These are phyloP conservation scores for Hemitrygon akajei DNA, from an alignment of 2,797 vertebrate genomes.

Conservation along the genomic window DNA sequence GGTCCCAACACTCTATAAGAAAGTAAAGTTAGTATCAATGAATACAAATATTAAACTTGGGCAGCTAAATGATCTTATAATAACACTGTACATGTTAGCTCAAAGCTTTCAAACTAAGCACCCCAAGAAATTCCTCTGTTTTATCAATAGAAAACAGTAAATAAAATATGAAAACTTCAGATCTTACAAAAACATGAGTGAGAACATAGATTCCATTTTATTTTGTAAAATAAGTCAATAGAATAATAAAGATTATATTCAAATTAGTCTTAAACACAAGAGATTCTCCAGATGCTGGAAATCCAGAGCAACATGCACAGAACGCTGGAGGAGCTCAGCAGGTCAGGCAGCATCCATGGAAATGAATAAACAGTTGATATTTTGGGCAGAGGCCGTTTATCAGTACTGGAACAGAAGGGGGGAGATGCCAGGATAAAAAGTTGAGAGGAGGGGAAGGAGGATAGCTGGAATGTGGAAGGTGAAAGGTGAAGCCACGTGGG, in stretches of 20 bases:
- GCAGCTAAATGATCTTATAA: background rate
- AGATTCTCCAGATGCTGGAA: too few relatives aligned
- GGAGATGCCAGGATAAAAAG: too few relatives aligned
- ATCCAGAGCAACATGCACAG: too few relatives aligned
- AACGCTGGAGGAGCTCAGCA: too few relatives aligned
- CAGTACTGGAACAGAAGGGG: too few relatives aligned
- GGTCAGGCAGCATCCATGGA: too few relatives aligned
- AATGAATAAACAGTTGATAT: too few relatives aligned
- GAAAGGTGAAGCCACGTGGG: too few relatives aligned
- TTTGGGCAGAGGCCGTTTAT: too few relatives aligned
- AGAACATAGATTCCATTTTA: background rate
- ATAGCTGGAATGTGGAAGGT: too few relatives aligned
- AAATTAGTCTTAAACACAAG: background rate
- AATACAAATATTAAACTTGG: background rate
- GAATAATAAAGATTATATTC: background rate
- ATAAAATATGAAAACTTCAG: background rate
- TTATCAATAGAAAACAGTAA: background rate
- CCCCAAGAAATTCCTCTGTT: background rate
- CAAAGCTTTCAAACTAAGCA: background rate
- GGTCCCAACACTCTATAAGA: background rate
- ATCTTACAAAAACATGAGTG: background rate
- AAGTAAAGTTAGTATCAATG: constrained; percentile 21
- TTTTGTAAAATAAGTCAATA: background rate
- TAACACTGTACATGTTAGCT: background rate
- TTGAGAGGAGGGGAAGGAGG: too few relatives aligned